Percentiles rank a stretch among this genome's conserved stretches.
These are phyloP conservation scores for Tetramorium parvispinum DNA, from an alignment of 1,140 invertebrate species.

Conservation along the genomic window DNA sequence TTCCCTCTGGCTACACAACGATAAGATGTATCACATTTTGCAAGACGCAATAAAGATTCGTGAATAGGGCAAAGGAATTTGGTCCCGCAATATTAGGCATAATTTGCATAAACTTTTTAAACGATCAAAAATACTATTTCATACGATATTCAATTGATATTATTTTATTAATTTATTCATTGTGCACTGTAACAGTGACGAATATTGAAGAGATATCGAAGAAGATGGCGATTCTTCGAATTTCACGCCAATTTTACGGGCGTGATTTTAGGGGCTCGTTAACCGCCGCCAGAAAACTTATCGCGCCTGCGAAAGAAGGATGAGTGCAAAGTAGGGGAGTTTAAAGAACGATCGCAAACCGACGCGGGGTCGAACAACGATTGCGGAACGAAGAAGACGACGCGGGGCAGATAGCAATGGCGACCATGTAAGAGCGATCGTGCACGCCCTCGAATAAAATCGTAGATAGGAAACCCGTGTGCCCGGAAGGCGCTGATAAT, in stretches of 20 bases:
- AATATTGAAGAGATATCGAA: neutral
- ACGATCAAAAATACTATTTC: neutral
- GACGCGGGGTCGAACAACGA: constrained; percentile 22
- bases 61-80: constrained; percentile 36
- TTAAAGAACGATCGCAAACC: constrained; percentile 48
- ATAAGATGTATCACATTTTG: constrained; percentile 56
- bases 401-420: constrained; percentile 38
- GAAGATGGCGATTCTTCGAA: neutral
- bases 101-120: constrained; percentile 54
- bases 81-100: neutral
- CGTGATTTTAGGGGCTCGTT: constrained; percentile 39
- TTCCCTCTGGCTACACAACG: constrained; percentile 66
- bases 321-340: constrained; percentile 5
- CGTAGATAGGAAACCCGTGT: constrained; percentile 39
- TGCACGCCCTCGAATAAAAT: constrained; percentile 54
- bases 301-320: constrained; percentile 21
- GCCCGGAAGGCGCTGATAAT: constrained; percentile 24
- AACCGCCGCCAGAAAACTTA: constrained; percentile 44
- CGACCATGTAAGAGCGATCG: constrained; percentile 39
- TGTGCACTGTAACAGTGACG: neutral
- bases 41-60: constrained; percentile 51
- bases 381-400: constrained; percentile 38
- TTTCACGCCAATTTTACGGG: constrained; percentile 22
- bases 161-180: neutral
- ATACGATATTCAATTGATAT: neutral